Evolutionary conservation across 2,797 vertebrate species (phyloP), one percentile per base, ranked within the genome.

Genomic region (Netta rufina): DNA sequence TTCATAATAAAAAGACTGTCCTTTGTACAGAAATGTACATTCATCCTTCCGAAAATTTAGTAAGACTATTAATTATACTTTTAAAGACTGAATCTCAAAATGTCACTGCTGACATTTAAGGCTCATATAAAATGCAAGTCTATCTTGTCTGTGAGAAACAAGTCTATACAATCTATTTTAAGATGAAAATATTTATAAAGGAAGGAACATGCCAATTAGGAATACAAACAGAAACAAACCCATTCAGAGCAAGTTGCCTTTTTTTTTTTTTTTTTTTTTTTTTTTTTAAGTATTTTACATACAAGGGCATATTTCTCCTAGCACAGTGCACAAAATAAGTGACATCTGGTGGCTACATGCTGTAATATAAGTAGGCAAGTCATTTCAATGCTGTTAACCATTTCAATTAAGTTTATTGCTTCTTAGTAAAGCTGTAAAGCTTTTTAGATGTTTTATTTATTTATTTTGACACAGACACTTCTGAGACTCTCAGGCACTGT

Each of bases 81-180:
- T 83, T 89, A 80, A 87, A 89, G 77, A 36, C 20, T 15, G 38
- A n/a, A 30, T 74, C 67, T 65, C 78, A 45, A 47, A 89, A 85
- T 83, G 87, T 61, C 61, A 87, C 75, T 32, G 72, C 75, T 92
- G 92, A 91, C 94, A 94, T 92, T 94, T 91, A 61, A 89, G 72
- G 75, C 69, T 94, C 84, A 58, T 94, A 51, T 89, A 87, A 92
- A 83, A 72, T 36, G 7, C 33, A 62, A 72, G 22, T 17, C 86
- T 76, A 18, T 33, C 66, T 70, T 47, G 71, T 64, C 70, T 28
- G 53, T 38, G 76, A 90, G 57, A 91, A 92, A 79, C 7, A 2
- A 84, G 11, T 27, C 58, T 28, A 38, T 39, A 45, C 24, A 7
- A 57, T 57, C 81, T 74, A 43, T 71, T 83, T 89, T 69, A 72